These are phyloP conservation scores for Burhinus oedicnemus DNA, from an alignment of 2,113 vertebrate genomes.

Conservation along the genomic window DNA sequence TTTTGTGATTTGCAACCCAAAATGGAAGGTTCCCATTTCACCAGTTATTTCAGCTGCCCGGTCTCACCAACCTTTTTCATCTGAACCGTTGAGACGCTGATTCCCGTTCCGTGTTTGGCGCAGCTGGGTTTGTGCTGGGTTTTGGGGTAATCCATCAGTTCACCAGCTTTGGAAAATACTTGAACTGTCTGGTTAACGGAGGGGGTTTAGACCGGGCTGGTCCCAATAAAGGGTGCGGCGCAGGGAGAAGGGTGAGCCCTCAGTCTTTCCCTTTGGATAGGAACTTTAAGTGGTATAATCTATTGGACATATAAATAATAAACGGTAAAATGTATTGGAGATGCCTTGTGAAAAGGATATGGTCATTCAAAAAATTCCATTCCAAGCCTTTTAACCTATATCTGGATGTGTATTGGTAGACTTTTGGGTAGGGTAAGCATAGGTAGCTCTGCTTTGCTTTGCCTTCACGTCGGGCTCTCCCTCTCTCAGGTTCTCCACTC, in stretches of 20 bases:
- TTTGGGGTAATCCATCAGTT: neutral
- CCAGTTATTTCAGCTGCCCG: rapidly evolving
- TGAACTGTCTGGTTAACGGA: rapidly evolving
- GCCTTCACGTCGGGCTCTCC: rapidly evolving
- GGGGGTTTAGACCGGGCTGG: neutral
- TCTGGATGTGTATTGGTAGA: rapidly evolving
- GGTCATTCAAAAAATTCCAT: neutral
- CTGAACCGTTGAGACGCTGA: rapidly evolving
- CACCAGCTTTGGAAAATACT: neutral
- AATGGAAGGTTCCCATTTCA: neutral
- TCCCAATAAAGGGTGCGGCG: too few species aligned
- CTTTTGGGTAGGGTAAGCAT: rapidly evolving
- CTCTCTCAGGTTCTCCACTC: neutral
- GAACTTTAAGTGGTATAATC: too few species aligned
- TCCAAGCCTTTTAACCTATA: neutral
- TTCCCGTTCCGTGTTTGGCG: neutral
- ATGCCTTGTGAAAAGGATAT: neutral
- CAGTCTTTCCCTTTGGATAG: neutral
- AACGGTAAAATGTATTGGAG: neutral
- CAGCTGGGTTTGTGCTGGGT: too few species aligned
- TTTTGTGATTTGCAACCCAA: neutral
- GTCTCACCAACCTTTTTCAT: neutral
- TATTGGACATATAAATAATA: too few species aligned
- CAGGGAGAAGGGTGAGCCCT: neutral
- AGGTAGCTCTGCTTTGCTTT: neutral